Percentiles rank a stretch among this genome's conserved stretches.
Conservation (phyloP, 2,113 vertebrate species). For the Pyrgilauda ruficollis region DNA sequence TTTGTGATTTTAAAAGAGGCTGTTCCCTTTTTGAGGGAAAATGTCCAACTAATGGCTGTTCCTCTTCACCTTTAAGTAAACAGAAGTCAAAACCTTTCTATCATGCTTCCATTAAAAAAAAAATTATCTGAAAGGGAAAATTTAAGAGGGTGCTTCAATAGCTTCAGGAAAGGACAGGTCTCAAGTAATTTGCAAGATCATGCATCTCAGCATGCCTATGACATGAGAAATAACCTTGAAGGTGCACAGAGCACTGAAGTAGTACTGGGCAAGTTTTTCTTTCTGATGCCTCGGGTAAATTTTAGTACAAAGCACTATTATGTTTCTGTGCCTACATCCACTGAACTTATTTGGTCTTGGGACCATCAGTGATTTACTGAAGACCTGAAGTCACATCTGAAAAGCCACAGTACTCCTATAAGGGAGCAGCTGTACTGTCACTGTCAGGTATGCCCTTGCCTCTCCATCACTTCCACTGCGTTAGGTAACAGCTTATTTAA, state of each 20-base stretch:
- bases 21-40: neutral
- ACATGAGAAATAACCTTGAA: neutral
- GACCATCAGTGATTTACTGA: neutral
- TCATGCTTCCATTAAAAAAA: neutral
- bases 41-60: neutral
- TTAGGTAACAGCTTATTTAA: neutral
- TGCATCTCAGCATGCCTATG: neutral
- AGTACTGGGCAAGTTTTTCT: neutral
- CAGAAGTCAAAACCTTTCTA: neutral
- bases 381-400: neutral
- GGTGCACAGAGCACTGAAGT: neutral
- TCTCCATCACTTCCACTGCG: neutral
- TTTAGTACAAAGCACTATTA: neutral
- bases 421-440: neutral
- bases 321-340: neutral
- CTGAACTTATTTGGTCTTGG: neutral
- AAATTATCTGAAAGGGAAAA: neutral
- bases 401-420: neutral
- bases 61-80: neutral
- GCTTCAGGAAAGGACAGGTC: neutral
- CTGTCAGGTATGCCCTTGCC: neutral
- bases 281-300: neutral
- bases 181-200: neutral
- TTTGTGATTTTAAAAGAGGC: neutral
- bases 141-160: neutral